Base-by-base conservation (phyloP, 2,113 vertebrate genomes). In the Donacobius atricapilla region DNA sequence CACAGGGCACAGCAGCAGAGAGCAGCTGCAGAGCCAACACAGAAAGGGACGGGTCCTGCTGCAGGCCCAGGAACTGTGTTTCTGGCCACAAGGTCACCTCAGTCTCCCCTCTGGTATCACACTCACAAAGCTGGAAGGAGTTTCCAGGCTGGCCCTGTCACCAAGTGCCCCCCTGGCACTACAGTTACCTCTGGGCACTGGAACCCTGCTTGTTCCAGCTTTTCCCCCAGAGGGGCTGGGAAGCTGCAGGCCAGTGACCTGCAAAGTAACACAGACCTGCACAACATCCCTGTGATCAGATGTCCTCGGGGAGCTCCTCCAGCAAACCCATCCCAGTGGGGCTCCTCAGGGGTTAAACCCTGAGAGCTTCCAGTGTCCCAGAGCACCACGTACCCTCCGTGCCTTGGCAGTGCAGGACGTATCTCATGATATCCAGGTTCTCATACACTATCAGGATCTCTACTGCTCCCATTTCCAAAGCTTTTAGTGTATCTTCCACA, bases 381-480 rank as follows among this genome's bases (percentile, higher is more conserved):
- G 44, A 75, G 61, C 2, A 2, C 24, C 39, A 96, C 83, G 77
- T 99, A 98, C 98, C 98, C 98, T 99, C 99, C 0, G 98, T 99
- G 87, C 99, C 99, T 97, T 99, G 99, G 97, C 99, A 98, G 96
- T 99, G 98, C 91, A 99, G 98, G 96, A 99, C 99, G 4, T 99
- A 99, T 98, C 99, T 99, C 99, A 99, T 99, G 79, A 99, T 99
- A 98, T 99, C 99, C 96, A 99, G 98, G 96, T 99, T 99, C 97
- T 99, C 99, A 91, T 99, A 99, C 92, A 99, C 99, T 97, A 99
- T 99, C 96, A 99, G 99, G 96, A 99, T 99, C 97, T 99, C 99
- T 97, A 99, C 99, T 40, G 99, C 99, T 98, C 99, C 99, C 99
- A 99, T 99, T 98, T 99, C 99, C 97, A 99, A 98, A 95, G 99